Evolutionary conservation across 2,888 invertebrate genomes (phyloP), one percentile per base, ranked within the genome.

Genomic region (Agrilus cyanescens): DNA sequence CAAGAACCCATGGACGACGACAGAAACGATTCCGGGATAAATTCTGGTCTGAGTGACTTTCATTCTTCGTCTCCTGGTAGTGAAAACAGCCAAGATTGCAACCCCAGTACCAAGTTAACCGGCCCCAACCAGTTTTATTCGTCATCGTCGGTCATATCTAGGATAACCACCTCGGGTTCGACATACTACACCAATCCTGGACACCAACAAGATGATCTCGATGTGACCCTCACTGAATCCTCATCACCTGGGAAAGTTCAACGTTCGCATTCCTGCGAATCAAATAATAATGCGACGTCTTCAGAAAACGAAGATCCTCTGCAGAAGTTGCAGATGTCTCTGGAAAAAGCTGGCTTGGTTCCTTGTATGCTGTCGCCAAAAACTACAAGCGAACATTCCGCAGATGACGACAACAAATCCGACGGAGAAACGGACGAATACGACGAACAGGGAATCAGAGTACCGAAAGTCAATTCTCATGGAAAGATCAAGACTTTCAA

Each of bases 401-500:
- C 67, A 2, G 74, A 73, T 15, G 71, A 71, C 32, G 69, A 69
- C 37, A 71, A 70, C 32, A 67, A 67, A 13, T 72, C 71, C 2
- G 72, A 64, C 12, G 57, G 65, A 35, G 72, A 72, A 1, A 67
- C 66, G 14, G 56, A 60, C 3, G 75, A 75, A 43, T 71, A 70
- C 36, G 76, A 76, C 12, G 78, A 79, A 46, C 75, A 76, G 2
- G 77, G 74, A 0, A 61, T 78, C 0, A 64, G 74, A 3, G 69
- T 76, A 12, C 79, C 81, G 1, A 73, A 78, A n/a, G 73, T 82
- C 10, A 83, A 82, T 61, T 78, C 80, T 0, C 82, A 87, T 53
- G 86, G 86, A 12, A 89, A 87, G 71, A 78, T 86, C 13, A 95
- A 94, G 67, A 81, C 82, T 0, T 86, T 87, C 66, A 84, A 85